Percentiles rank a stretch among this genome's conserved stretches.
These are phyloP conservation scores for Zaprionus tsacasi DNA, from an alignment of 1,140 invertebrate species.

Conservation along the genomic window DNA sequence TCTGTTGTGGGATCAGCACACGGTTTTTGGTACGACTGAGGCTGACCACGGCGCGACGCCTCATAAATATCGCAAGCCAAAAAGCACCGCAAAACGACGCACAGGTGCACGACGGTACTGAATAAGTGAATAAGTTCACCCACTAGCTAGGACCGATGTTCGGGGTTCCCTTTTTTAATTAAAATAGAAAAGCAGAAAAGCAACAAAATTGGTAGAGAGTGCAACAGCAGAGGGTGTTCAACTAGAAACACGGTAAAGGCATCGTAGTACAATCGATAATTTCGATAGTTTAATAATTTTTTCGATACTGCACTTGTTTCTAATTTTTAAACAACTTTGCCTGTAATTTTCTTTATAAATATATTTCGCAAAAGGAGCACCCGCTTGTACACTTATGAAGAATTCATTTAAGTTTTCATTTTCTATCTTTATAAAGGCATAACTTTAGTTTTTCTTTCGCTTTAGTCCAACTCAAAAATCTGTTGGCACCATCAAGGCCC, in stretches of 20 bases:
- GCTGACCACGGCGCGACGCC: background rate
- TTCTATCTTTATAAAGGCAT: background rate
- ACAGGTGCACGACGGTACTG: background rate
- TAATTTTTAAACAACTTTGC: no score
- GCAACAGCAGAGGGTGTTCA: no score
- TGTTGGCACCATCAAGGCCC: background rate
- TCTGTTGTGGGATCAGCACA: background rate
- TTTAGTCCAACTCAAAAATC: background rate
- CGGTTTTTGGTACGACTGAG: background rate
- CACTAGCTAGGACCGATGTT: background rate
- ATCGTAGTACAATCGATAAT: no score
- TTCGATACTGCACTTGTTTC: no score
- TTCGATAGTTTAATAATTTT: no score
- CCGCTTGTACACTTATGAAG: background rate
- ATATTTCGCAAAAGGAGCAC: background rate
- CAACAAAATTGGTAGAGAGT: background rate
- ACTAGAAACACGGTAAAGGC: no score
- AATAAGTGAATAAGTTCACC: slow-evolving; percentile 6
- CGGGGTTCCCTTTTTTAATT: background rate
- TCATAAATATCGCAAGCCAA: background rate
- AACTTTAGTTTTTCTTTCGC: background rate
- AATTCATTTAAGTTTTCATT: background rate
- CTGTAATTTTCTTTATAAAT: background rate
- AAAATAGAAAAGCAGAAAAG: background rate
- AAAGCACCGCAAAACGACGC: background rate